Base-by-base conservation (phyloP, 1,140 invertebrate species). In the Paralvinella palmiformis region DNA sequence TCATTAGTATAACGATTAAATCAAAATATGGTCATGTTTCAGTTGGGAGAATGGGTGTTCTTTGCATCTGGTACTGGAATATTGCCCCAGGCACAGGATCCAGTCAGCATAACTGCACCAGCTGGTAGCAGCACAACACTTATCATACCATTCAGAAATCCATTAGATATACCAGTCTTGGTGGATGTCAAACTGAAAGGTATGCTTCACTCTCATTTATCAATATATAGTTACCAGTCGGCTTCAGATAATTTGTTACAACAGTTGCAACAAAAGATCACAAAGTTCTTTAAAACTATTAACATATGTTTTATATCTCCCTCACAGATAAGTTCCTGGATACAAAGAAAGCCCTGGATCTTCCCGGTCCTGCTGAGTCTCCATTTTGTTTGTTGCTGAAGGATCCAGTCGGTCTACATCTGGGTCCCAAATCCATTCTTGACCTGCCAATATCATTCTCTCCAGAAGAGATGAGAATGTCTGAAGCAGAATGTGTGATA, bases 391-490 rank as follows among this genome's bases (percentile, higher is more conserved):
- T 81, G 33, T 65, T 79, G 27, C 66, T 81, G 37, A 79, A 75
- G 63, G 70, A 78, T 50, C 45, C 70, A 35, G 63, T 32, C 22
- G 57, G 64, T 15, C 66, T 80, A 32, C 66, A 70, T 24, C 69
- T 81, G 17, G 75, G 74, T 7, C 77, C 79, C 6, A 79, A 79
- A 62, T 75, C 72, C 17, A 74, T 73, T 7, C 64, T 81, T 29
- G 78, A 80, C 62, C 80, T 81, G 60, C 79, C 79, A 50, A 68
- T 81, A 27, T 75, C 73, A 53, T 81, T 80, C 70, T 73, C 75
- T 35, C 79, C 79, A 7, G 71, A 66, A 52, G 71, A 78, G 44
- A 75, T 79, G 73, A 69, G 63, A 27, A 71, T 72, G 65, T 79
- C 75, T 67, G 72, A 79, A 57, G 72, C 73, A 6, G 44, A 74